Percentiles rank a stretch among this genome's conserved stretches.
Evolutionary conservation across 2,113 vertebrate species (phyloP).

Genomic region (Chamaetylas fuelleborni): DNA sequence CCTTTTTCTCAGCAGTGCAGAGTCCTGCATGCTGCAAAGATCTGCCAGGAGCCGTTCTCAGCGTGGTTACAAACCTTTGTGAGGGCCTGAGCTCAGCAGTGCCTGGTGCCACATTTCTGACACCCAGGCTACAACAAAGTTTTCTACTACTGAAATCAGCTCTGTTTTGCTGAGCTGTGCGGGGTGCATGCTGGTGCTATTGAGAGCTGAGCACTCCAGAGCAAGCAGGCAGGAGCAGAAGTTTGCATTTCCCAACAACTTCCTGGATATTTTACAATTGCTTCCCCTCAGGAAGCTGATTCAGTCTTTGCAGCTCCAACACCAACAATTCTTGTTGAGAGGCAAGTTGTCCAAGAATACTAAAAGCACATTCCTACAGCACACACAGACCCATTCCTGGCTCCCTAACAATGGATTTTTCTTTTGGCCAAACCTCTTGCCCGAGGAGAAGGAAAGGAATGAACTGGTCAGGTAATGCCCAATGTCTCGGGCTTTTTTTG

Average conservation of each 20-base stretch:
- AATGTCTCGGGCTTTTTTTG: accelerated
- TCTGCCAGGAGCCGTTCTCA: neutral
- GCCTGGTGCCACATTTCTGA: neutral
- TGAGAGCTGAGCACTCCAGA: neutral
- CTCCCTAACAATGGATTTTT: conserved; percentile 21
- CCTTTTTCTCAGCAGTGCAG: neutral
- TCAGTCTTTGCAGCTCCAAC: conserved; percentile 70
- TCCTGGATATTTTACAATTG: conserved; percentile 78
- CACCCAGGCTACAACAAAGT: neutral
- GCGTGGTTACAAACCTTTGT: accelerated
- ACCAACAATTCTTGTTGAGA: conserved; percentile 65
- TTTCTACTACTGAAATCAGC: neutral
- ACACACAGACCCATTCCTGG: neutral
- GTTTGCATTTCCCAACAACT: conserved; percentile 71
- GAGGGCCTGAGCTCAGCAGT: neutral
- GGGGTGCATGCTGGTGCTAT: neutral
- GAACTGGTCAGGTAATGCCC: neutral
- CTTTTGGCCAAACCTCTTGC: neutral
- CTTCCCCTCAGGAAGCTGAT: conserved; percentile 79
- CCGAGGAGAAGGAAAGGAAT: neutral
- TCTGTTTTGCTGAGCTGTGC: neutral
- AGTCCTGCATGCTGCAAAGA: neutral
- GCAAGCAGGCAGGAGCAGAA: conserved; percentile 45
- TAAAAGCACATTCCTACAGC: conserved; percentile 22
- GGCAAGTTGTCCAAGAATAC: conserved; percentile 50